These are phyloP conservation scores for Vulpes vulpes DNA, from an alignment of 2,113 vertebrate genomes.

Conservation along the genomic window DNA sequence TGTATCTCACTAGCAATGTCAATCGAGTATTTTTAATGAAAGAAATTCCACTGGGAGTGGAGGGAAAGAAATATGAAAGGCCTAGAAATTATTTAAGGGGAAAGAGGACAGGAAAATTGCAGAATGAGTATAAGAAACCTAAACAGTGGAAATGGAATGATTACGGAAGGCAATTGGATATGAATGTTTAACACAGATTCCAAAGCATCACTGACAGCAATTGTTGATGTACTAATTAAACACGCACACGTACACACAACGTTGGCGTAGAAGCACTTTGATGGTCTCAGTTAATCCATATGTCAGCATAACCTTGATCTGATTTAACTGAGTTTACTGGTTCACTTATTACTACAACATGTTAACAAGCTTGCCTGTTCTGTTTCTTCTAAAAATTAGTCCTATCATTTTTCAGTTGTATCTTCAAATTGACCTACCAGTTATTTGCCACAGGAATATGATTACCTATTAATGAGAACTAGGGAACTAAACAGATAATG, in stretches of 20 bases:
- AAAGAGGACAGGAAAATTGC: neutral
- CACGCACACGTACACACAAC: rapidly evolving
- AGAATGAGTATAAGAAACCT: neutral
- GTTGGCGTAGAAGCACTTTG: neutral
- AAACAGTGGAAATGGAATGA: neutral
- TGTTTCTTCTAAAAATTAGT: neutral
- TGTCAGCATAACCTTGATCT: neutral
- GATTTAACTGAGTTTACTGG: neutral
- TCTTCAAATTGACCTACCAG: neutral
- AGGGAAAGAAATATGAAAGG: slow-evolving; percentile 28
- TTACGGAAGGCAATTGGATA: neutral
- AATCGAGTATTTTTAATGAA: slow-evolving; percentile 60
- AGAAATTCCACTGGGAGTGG: neutral
- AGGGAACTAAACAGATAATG: neutral
- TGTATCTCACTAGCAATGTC: neutral
- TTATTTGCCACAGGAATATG: neutral
- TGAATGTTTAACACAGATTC: neutral
- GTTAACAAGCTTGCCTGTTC: neutral
- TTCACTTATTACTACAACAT: neutral
- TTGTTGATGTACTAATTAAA: neutral
- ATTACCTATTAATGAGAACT: neutral
- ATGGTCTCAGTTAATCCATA: neutral
- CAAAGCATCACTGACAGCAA: neutral
- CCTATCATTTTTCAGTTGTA: neutral
- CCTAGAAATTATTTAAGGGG: slow-evolving; percentile 1